phyloP scores from a whole-genome alignment of 1,140 invertebrate species.

The Drosophila bocqueti region DNA sequence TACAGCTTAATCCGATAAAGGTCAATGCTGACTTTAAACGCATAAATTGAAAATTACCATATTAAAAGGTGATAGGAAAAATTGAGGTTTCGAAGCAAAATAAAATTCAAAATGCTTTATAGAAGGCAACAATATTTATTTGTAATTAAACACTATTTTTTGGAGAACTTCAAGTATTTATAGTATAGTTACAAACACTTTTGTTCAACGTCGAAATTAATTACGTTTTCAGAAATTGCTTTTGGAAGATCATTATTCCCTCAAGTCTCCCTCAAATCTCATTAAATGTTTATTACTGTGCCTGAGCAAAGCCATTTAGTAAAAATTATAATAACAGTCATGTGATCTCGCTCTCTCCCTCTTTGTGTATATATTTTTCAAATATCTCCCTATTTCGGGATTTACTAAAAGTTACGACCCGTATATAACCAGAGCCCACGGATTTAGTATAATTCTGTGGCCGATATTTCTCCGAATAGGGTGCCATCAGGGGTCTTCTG shows the following conservation, averaged over 20 bases:
- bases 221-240: not conserved
- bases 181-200: not conserved
- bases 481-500: slow-evolving; percentile 20
- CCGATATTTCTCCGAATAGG: slow-evolving; percentile 25
- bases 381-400: not conserved
- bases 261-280: not conserved
- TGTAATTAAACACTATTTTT: not conserved
- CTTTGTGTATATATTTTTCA: not conserved
- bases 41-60: not conserved
- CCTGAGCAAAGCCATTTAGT: not conserved
- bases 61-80: not conserved
- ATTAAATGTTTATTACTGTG: slow-evolving; percentile 5
- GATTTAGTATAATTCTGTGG: slow-evolving; percentile 14
- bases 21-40: not conserved
- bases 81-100: not conserved
- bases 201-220: not conserved
- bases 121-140: too few relatives aligned
- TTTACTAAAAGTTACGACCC: slow-evolving; percentile 9
- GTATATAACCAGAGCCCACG: slow-evolving; percentile 10
- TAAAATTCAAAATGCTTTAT: not conserved
- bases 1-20: not conserved
- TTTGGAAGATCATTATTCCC: not conserved
- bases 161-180: not conserved
- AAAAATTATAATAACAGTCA: slow-evolving; percentile 11
- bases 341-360: slow-evolving; percentile 1